Base-by-base conservation (phyloP, 2,888 invertebrate genomes). In the Agonopterix subpropinquella region DNA sequence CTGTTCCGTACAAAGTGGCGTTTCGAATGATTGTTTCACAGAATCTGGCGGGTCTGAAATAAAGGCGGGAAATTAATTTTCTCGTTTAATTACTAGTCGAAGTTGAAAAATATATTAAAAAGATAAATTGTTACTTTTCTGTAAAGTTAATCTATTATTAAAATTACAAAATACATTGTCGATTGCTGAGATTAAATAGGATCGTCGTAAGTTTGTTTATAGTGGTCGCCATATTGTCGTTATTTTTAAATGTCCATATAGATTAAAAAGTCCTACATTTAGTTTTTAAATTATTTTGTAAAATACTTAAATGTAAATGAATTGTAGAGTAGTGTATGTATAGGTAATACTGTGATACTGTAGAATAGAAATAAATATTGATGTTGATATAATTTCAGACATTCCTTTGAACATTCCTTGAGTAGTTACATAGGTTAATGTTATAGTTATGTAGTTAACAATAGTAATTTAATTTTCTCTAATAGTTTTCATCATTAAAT, bases 1-100 rank as follows among this genome's bases (percentile, higher is more conserved):
- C 52, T 86, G 87, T 54, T 88, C 88, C 0, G 72, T 76, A 0
- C 85, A 83, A 47, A 88, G 88, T 54, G 73, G 72, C 1, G 72
- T 67, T 15, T 88, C 87, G 0, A 87, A 83, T 53, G 87, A 87
- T 53, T 75, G 81, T 46, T 87, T 83, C 53, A 68, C 75, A 4
- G 86, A 86, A 54, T 72, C 86, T 0, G 68, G 64, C 11, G 68
- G 73, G 47, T 76, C 86, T 0, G 86, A 87, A 67, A 80, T 85
- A 43, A 86, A 87, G 57, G 79, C 84, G 7, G 80, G 79, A 52
- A 77, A 85, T 61, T 84, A 71, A 48, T 52, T 51, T 36, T 48
- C 50, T 18, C 39, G 41, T 37, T 44, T 41, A 39, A 42, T 45
- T 43, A 42, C 45, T 53, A 45, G 57, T 58, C 60, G 55, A 54